Base-by-base conservation (phyloP, 1,140 invertebrate genomes). In the Ips typographus region DNA sequence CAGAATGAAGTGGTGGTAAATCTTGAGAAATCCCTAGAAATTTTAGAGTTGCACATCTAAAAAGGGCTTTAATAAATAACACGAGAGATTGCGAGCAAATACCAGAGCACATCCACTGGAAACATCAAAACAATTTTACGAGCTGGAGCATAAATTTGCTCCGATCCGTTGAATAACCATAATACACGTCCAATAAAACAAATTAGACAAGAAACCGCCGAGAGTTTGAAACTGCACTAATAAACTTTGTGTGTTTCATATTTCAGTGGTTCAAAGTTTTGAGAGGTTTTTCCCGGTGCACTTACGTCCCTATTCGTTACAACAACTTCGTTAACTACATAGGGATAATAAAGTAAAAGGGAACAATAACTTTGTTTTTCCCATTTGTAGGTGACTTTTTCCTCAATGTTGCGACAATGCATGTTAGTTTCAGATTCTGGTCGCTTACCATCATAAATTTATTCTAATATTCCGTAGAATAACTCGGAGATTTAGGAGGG, bases 221-320 rank as follows among this genome's bases (percentile, higher is more conserved):
- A 22, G 22, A 57, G 55, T 57, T 57, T 40, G 37, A 38, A 57
- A 40, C 39, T 40, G 39, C 37, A 57, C 36, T 40, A 38, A 57
- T 57, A 57, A 57, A 57, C 6, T 57, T 57, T 57, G 55, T 57
- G 8, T 57, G 40, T 57, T 57, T 57, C 55, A 57, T 57, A 57
- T 57, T 57, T 57, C 38, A 57, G 39, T 57, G 39, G 22, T 40
- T 7, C 40, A 57, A 61, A 61, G 58, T 61, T 61, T 43, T 7
- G 44, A 61, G 42, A 22, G 58, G 41, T 61, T 61, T 61, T 61
- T 61, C 41, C 43, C 39, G 6, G 5, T 61, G 41, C 58, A 47
- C 58, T 61, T 61, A 61, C 58, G 22, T 44, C 22, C 4, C 44
- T n/a, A 61, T 61, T 37, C 43, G 58, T 47, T 47, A 47, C 44